Evolutionary conservation across 2,888 invertebrate species (phyloP), one percentile per base, ranked within the genome.

Genomic region (Caenorhabditis becei): DNA sequence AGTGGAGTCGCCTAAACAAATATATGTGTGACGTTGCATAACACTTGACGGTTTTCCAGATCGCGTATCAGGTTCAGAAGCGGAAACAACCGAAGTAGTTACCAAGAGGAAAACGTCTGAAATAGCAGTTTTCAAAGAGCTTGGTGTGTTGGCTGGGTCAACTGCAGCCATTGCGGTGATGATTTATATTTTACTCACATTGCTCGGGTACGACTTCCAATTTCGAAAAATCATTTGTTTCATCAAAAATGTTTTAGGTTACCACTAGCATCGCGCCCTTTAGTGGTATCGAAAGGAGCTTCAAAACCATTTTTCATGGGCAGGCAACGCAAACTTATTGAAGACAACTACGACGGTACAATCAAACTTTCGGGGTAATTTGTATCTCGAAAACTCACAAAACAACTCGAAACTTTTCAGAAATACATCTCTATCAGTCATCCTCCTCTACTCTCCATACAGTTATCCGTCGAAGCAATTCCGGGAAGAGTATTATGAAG

Each of bases 361-460:
- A 23, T 80, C 7, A 32, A 47, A 24, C 3, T 65, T 3, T 65
- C 75, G 26, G 10, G 3, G 80, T 80, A 8, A 24, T 51, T 56
- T n/a, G 41, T 41, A 2, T 14, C 14, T 41, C 7, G 7, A 41
- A 37, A 35, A 20, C 18, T n/a, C 18, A 10, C 8, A 58, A 7
- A 32, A 67, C 14, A 37, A n/a, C 7, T 10, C 24, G 28, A 14
- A 11, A 24, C 7, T 10, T 18, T 80, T 18, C 53, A 80, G 80
- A 51, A 65, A 65, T 11, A 37, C 53, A n/a, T 61, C 65, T 2
- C 23, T 75, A n/a, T 69, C 77, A 4, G 65, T 82, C 0, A 20
- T 66, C 0, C 44, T 82, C 24, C 32, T 77, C 1, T 82, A 82
- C 28, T 82, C 82, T n/a, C 82, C 82, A 11, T 74, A 74, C 28